Evolutionary conservation across 2,113 vertebrate species (phyloP).

Genomic region (Hassar affinis): DNA sequence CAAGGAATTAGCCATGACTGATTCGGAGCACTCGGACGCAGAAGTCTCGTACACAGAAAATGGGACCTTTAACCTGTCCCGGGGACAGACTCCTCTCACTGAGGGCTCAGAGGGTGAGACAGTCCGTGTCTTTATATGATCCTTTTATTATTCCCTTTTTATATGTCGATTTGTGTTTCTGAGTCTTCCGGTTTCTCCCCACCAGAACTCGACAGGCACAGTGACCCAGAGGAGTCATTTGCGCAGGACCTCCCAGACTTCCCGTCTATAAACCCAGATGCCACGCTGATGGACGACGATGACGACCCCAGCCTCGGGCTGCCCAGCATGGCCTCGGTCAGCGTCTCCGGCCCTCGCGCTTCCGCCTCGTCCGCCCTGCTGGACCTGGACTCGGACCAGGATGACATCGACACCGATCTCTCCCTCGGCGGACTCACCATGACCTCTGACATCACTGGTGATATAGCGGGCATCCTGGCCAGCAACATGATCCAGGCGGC

Average conservation of each 20-base stretch:
- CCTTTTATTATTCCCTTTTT: not conserved
- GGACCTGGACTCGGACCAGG: constrained; percentile 72
- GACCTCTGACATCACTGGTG: constrained; percentile 73
- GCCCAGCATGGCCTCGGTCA: constrained; percentile 73
- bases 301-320: constrained; percentile 94
- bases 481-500: constrained; percentile 92
- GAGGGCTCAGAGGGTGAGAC: constrained; percentile 90
- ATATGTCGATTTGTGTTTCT: too few relatives aligned
- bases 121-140: not conserved
- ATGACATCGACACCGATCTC: constrained; percentile 73
- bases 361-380: constrained; percentile 57
- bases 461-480: constrained; percentile 82
- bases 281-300: constrained; percentile 85
- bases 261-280: constrained; percentile 92
- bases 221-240: constrained; percentile 93
- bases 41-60: constrained; percentile 93
- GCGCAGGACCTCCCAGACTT: constrained; percentile 91
- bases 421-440: constrained; percentile 68
- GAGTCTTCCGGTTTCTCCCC: not conserved
- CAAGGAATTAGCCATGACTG: constrained; percentile 85
- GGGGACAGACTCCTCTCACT: constrained; percentile 90
- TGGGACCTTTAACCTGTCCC: constrained; percentile 90
- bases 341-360: constrained; percentile 61
- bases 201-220: constrained; percentile 88
- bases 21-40: constrained; percentile 92